These are phyloP conservation scores for Panagrolaimus sp. DNA, from an alignment of 1,140 invertebrate species.

Conservation along the genomic window DNA sequence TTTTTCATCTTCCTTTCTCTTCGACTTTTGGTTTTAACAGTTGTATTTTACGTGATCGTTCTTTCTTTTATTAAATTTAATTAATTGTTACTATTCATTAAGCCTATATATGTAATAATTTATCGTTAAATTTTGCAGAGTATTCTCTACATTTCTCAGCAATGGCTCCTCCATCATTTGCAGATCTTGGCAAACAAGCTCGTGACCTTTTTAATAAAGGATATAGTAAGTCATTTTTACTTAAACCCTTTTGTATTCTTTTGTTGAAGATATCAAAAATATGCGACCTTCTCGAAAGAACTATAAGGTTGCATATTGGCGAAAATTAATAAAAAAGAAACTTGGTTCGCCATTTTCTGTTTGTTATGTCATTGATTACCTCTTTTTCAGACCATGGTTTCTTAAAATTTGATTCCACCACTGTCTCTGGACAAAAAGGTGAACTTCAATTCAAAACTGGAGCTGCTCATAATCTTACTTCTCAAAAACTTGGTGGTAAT, in stretches of 20 bases:
- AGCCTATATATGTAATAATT: too few species aligned
- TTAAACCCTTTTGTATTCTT: not conserved
- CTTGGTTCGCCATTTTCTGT: not conserved
- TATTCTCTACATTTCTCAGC: not conserved
- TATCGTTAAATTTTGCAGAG: too few species aligned
- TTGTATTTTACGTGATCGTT: too few species aligned
- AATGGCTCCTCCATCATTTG: constrained; percentile 86
- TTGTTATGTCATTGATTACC: constrained; percentile 11
- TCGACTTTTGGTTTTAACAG: too few species aligned
- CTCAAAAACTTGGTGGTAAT: constrained; percentile 53
- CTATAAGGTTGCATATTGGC: not conserved
- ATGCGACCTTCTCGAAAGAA: not conserved
- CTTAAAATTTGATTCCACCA: constrained; percentile 55
- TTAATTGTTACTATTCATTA: too few species aligned
- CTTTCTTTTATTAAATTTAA: too few species aligned
- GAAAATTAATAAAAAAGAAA: not conserved
- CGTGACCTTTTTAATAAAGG: constrained; percentile 91
- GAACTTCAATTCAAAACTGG: constrained; percentile 57
- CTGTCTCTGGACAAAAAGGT: constrained; percentile 39
- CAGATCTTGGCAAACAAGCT: constrained; percentile 88
- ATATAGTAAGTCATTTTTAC: constrained; percentile 68
- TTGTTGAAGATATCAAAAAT: not conserved
- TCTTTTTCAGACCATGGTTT: constrained; percentile 54
- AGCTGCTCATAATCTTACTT: constrained; percentile 50
- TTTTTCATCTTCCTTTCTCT: too few species aligned